A percentile compares a stretch with the other conserved stretches of the same genome.
phyloP scores from a whole-genome alignment of 2,797 vertebrate species.

The Euthynnus affinis region DNA sequence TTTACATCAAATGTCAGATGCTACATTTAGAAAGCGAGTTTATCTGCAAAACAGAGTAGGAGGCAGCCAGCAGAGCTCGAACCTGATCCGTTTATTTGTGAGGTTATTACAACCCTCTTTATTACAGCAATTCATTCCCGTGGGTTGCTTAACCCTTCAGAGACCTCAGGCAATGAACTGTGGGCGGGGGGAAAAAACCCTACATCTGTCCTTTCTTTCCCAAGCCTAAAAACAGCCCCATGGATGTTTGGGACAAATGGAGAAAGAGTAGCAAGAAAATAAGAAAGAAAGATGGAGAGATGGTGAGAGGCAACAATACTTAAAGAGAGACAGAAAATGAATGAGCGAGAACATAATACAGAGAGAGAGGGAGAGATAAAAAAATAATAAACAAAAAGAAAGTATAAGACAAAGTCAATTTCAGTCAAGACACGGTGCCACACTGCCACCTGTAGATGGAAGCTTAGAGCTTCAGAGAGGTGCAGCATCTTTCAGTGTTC shows the following conservation, averaged over 20 bases:
- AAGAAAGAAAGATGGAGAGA: conserved; percentile 45
- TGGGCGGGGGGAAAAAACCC: conserved; percentile 12
- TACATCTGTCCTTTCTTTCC: conserved; percentile 42
- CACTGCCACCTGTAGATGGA: conserved; percentile 81
- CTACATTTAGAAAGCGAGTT: conserved; percentile 52
- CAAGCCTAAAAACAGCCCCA: conserved; percentile 41
- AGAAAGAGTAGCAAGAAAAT: conserved; percentile 30
- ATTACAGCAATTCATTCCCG: conserved; percentile 57
- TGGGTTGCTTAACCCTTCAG: conserved; percentile 49
- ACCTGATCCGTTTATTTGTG: conserved; percentile 46
- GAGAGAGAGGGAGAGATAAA: conserved; percentile 11
- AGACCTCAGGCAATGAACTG: conserved; percentile 52
- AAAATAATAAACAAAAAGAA: conserved; percentile 34
- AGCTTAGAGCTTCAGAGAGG: conserved; percentile 27
- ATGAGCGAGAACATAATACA: conserved; percentile 39
- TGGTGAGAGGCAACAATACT: conserved; percentile 38
- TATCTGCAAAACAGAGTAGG: conserved; percentile 49
- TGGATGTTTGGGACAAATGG: conserved; percentile 40
- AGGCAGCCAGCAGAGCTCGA: conserved; percentile 28
- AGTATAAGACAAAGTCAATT: conserved; percentile 29
- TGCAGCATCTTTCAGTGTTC: background rate
- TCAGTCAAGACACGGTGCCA: conserved; percentile 52
- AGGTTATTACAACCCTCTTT: conserved; percentile 58
- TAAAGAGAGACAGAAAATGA: conserved; percentile 41
- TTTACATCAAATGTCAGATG: conserved; percentile 42